Conservation (phyloP, 2,888 invertebrate genomes). For the Yponomeuta plumbellus region DNA sequence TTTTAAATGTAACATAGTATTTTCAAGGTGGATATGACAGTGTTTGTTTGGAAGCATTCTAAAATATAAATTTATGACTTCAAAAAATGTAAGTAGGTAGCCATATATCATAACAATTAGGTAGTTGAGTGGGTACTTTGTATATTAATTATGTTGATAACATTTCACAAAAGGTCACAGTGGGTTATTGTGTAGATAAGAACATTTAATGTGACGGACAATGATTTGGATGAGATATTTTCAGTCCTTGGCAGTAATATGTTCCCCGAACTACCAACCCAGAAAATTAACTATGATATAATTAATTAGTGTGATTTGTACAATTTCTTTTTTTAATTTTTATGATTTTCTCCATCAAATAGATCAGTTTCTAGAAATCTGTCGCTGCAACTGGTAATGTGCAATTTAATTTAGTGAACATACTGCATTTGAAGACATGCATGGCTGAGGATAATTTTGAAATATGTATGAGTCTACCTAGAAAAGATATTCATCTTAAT, state of each 20-base stretch:
- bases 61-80: too few species aligned
- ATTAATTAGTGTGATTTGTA: too few species aligned
- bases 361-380: neutral
- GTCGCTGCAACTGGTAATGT: neutral
- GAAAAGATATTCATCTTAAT: constrained; percentile 11
- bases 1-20: too few species aligned
- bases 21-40: too few species aligned
- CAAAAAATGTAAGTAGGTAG: too few species aligned
- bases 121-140: too few species aligned
- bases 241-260: too few species aligned
- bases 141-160: neutral
- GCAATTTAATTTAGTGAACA: neutral
- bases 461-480: constrained; percentile 10
- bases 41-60: too few species aligned
- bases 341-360: neutral
- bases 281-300: too few species aligned
- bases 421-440: neutral
- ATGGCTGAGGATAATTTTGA: neutral
- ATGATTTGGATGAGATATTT: neutral
- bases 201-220: neutral
- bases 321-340: neutral
- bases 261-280: too few species aligned
- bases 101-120: too few species aligned
- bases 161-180: neutral
- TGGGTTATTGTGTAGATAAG: neutral